Conservation (phyloP, 2,113 vertebrate species). For the Sylvietta virens region DNA sequence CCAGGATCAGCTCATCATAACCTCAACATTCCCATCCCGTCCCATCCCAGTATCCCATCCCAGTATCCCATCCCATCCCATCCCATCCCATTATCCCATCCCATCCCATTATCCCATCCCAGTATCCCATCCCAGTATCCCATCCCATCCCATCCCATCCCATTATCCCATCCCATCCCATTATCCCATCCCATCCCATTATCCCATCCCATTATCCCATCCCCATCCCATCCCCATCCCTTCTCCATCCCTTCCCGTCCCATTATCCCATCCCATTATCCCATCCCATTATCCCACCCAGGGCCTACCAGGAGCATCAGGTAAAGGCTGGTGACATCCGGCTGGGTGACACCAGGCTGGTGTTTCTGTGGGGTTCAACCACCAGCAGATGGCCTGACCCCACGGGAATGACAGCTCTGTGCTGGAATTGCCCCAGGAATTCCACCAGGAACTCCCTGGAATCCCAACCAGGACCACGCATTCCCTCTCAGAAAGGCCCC, state of each 20-base stretch:
- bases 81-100: neutral
- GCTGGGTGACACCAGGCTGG: neutral
- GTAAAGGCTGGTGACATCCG: neutral
- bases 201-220: neutral
- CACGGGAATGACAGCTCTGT: neutral
- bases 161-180: neutral
- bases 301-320: neutral
- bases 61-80: neutral
- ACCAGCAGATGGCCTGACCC: neutral
- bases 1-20: too few relatives aligned
- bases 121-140: too few relatives aligned
- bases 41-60: too few relatives aligned
- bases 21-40: too few relatives aligned
- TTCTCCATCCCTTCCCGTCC: neutral
- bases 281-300: neutral
- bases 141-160: neutral
- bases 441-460: neutral
- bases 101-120: too few relatives aligned
- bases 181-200: neutral
- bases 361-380: neutral
- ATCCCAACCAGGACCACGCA: accelerated
- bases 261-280: neutral
- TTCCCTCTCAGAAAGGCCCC: neutral
- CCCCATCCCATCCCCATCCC: neutral
- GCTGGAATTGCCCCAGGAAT: too few relatives aligned